Percentiles rank a stretch among this genome's conserved stretches.
These are phyloP conservation scores for Pseudopleuronectes americanus DNA, from an alignment of 2,797 vertebrate species.

Conservation along the genomic window DNA sequence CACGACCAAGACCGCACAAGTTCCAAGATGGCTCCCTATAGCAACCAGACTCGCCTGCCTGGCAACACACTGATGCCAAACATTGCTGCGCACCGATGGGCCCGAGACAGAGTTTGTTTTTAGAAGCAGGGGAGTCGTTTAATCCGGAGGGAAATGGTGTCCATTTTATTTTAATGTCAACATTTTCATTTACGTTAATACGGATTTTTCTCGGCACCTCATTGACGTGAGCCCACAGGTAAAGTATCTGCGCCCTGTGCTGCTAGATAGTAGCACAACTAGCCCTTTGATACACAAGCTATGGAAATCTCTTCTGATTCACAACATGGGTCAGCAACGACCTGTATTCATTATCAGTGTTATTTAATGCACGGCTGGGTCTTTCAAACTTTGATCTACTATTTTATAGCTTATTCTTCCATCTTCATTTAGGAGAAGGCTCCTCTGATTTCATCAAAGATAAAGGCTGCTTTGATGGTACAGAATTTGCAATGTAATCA, in stretches of 20 bases:
- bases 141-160: too few relatives aligned
- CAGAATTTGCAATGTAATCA: too few relatives aligned
- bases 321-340: too few relatives aligned
- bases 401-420: too few relatives aligned
- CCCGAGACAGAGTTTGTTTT: background rate
- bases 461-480: too few relatives aligned
- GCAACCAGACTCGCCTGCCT: slow-evolving; percentile 72
- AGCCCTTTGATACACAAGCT: background rate
- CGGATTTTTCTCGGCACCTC: background rate
- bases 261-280: slow-evolving; percentile 8
- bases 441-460: too few relatives aligned
- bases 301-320: too few relatives aligned
- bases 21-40: slow-evolving; percentile 70
- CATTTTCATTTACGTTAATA: background rate
- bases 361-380: too few relatives aligned
- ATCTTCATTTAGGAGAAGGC: too few relatives aligned
- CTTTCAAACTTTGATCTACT: too few relatives aligned
- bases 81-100: slow-evolving; percentile 26
- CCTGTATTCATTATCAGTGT: too few relatives aligned
- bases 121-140: too few relatives aligned
- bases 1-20: background rate
- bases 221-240: background rate
- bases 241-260: background rate
- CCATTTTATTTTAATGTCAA: background rate
- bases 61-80: slow-evolving; percentile 70